Base-by-base conservation (phyloP, 2,888 invertebrate genomes). In the Leptinotarsa haldemani region DNA sequence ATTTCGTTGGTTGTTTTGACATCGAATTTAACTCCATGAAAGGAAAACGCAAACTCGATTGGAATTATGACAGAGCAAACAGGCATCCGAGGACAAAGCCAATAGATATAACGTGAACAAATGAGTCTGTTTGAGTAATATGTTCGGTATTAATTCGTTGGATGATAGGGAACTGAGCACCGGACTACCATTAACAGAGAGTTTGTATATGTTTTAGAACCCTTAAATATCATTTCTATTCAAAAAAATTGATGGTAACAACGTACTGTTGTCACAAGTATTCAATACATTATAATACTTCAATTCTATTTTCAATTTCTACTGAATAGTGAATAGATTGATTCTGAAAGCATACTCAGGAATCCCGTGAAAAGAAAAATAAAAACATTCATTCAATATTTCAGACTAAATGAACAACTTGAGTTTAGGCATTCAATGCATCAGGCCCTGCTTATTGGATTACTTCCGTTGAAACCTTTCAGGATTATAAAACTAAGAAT, bases 21-120 rank as follows among this genome's bases (percentile, higher is more conserved):
- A 56, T 68, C 22, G 56, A 56, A n/a, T 56, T 68, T 30, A 40
- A 61, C n/a, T 68, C 68, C 53, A 68, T 56, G 56, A 56, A 46
- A 56, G 56, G 46, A 58, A 16, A 56, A 58, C 52, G 68, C 30
- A 56, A 61, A 68, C 56, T 56, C 68, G 68, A 56, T 68, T 68
- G 56, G 56, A 56, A 46, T 46, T 46, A 68, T 68, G 61, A 61
- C 61, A 61, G 61, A n/a, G n/a, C 30, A 61, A 61, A 61, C 61
- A 61, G 61, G 18, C 61, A 40, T 40, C 16, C 12, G 13, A n/a
- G 61, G n/a, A 40, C 61, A 61, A 30, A 61, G 5, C n/a, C 40
- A 16, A 61, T 61, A 9, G 25, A 61, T 40, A n/a, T 61, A n/a
- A 61, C 61, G 40, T 61, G 30, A 40, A 30, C n/a, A 18, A 50